Evolutionary conservation across 2,797 vertebrate genomes (phyloP), one percentile per base, ranked within the genome.

Genomic region (Smutsia temminckii): DNA sequence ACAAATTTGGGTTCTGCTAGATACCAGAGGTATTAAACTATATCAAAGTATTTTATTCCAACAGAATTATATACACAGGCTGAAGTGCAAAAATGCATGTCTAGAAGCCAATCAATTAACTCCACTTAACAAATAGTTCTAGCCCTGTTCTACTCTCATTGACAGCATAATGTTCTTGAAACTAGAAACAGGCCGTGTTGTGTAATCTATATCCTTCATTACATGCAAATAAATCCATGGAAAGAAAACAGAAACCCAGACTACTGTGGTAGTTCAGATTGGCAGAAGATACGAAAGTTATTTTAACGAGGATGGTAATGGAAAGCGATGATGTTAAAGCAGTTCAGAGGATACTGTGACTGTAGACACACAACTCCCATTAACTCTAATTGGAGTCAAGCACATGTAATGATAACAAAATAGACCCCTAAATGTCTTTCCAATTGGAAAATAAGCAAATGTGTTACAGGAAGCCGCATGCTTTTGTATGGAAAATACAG

Each of bases 271-370:
- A 95, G 57, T 93, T 96, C 79, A 85, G 42, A 66, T 93, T 92
- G 79, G 95, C 74, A 86, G 81, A 96, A 92, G 85, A 97, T 59
- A 94, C 85, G 74, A 95, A 97, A 97, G 92, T 92, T 97, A 96
- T 95, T 96, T 97, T 96, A 97, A 79, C 0, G 0, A 94, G 86
- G 23, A 92, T 63, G 25, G 8, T 96, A 95, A 97, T 93, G 51
- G 92, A 89, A 98, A 97, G 93, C 96, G 98, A 95, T 93, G 96
- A 61, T 89, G 93, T 85, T 93, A 90, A 96, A 97, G 95, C 32
- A 95, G 93, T 71, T 96, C 94, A 95, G 85, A 95, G 80, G 90
- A 61, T 92, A 91, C 42, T 93, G 94, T 97, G 80, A 92, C 93
- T 80, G 96, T 14, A 96, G 71, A 85, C 6, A 93, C 64, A 93